Base-by-base conservation (phyloP, 2,888 invertebrate genomes). In the Antheraea assamensis region DNA sequence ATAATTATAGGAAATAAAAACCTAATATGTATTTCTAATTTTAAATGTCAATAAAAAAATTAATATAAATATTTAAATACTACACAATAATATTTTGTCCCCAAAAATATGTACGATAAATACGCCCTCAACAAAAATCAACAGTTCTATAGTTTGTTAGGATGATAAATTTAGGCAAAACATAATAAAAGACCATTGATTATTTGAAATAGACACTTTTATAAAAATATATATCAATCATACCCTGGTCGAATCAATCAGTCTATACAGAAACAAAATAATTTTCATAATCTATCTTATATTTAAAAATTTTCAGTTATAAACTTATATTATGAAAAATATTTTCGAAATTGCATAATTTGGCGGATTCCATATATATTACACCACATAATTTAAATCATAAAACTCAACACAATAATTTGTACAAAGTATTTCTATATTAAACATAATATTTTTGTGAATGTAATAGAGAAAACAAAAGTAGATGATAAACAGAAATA, bases 201-300 rank as follows among this genome's bases (percentile, higher is more conserved):
- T 24, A 58, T 58, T 58, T 24, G 24, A 10, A 58, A 58, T 13
- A 58, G 24, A 58, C n/a, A n/a, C 24, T 35, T 68, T 35, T 35
- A 68, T 68, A 64, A 74, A 49, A 19, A 27, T 55, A 55, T 19
- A 68, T 30, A 21, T 30, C 73, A 78, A 78, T 70, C 75, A 73
- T 77, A 82, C 81, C 82, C 83, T 83, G 82, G 80, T 81, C 76
- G 76, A 78, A 82, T 82, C 74, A 79, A 81, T 81, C 81, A 83
- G 83, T 83, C 81, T 81, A 78, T 76, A 42, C 42, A 77, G 30
- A 55, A 42, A 70, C 49, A 42, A 73, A 73, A 73, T 42, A 70
- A 80, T 71, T 64, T 73, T 27, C 71, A 72, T 31, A 70, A 47
- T 66, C 24, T 61, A 31, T 70, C 68, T 30, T 70, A 70, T 19